Conservation (phyloP, 2,113 vertebrate genomes). For the Phoxinus phoxinus region DNA sequence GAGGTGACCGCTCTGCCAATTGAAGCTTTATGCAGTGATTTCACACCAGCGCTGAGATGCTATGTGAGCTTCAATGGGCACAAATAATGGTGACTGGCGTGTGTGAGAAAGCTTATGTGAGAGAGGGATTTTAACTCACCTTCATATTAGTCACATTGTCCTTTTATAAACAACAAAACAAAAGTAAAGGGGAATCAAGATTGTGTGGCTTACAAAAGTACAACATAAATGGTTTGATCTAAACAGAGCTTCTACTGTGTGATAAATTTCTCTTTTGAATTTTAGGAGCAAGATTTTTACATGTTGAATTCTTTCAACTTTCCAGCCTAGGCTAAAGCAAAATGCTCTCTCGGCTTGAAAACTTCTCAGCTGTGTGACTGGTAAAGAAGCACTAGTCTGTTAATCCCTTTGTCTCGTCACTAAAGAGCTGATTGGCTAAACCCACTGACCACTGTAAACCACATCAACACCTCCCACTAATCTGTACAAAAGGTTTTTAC, state of each 20-base stretch:
- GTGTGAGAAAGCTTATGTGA: constrained; percentile 29
- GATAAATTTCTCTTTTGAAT: not conserved
- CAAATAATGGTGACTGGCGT: constrained; percentile 48
- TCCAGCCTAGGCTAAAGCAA: not conserved
- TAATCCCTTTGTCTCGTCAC: not conserved
- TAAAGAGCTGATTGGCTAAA: constrained; percentile 16
- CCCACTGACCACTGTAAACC: constrained; percentile 12
- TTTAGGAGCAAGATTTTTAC: not conserved
- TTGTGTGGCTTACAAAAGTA: constrained; percentile 51
- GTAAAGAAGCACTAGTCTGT: not conserved
- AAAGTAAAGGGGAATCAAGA: constrained; percentile 67
- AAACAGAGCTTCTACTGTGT: not conserved
- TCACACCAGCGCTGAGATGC: constrained; percentile 49
- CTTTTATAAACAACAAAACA: constrained; percentile 75
- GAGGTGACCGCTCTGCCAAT: constrained; percentile 55
- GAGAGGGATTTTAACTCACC: constrained; percentile 69
- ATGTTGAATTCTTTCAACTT: not conserved
- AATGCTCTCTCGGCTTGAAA: not conserved
- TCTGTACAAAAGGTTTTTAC: constrained; percentile 11
- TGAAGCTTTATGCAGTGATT: constrained; percentile 24
- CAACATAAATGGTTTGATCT: constrained; percentile 28
- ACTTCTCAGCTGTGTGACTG: not conserved
- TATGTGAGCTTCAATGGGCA: constrained; percentile 55
- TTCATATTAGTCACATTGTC: constrained; percentile 72
- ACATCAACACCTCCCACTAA: not conserved